Evolutionary conservation across 2,888 invertebrate genomes (phyloP).

Genomic region (Toxonevra muliebris): DNA sequence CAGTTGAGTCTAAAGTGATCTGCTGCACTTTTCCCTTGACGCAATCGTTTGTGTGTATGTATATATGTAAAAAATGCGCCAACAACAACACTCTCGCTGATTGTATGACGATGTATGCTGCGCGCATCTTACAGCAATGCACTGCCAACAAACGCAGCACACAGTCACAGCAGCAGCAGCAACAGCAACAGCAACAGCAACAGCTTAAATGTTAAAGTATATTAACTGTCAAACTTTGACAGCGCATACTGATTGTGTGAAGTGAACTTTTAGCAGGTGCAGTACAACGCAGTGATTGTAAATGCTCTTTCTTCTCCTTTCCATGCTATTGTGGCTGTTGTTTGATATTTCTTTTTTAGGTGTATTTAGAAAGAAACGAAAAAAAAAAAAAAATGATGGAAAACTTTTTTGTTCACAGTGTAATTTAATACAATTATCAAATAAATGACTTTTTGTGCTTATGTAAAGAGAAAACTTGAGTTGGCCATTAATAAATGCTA

Average conservation of each 20-base stretch:
- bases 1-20: conserved; percentile 28
- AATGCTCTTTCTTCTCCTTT: conserved; percentile 35
- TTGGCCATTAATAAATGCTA: conserved; percentile 45
- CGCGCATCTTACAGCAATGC: conserved; percentile 3
- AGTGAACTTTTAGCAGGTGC: conserved; percentile 48
- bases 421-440: conserved; percentile 51
- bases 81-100: conserved; percentile 21
- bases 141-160: conserved; percentile 6
- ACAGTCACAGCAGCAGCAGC: conserved; percentile 18
- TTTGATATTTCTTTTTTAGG: conserved; percentile 18
- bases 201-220: conserved; percentile 49
- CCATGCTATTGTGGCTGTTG: conserved; percentile 8
- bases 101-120: neutral
- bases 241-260: conserved; percentile 49
- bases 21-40: conserved; percentile 41
- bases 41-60: conserved; percentile 46
- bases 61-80: conserved; percentile 26
- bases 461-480: conserved; percentile 25
- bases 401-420: conserved; percentile 42
- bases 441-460: conserved; percentile 39
- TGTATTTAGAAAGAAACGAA: neutral
- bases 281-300: conserved; percentile 30
- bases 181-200: conserved; percentile 18
- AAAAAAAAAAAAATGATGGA: conserved; percentile 7
- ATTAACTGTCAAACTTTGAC: conserved; percentile 51